Evolutionary conservation across 2,888 invertebrate species (phyloP).

Genomic region (Drosophila nigricruria): DNA sequence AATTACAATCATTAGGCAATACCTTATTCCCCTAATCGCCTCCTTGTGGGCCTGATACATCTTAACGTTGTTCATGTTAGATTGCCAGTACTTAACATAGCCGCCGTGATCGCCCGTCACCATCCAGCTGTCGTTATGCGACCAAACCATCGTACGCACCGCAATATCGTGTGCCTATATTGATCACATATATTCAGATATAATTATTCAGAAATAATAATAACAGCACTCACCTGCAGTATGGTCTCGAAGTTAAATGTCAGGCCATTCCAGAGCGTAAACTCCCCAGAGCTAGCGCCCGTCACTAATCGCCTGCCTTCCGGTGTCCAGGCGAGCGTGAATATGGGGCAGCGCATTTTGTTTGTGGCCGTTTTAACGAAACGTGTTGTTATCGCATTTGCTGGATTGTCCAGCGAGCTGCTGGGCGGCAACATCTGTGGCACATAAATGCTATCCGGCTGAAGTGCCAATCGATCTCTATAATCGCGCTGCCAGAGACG

Average conservation of each 20-base stretch:
- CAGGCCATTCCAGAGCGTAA: constrained; percentile 99
- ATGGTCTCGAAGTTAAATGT: constrained; percentile 99
- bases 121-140: constrained; percentile 99
- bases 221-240: constrained; percentile 90
- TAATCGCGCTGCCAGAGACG: constrained; percentile 98
- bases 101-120: constrained; percentile 99
- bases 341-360: constrained; percentile 99
- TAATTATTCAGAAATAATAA: background rate
- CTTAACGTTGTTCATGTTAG: constrained; percentile 99
- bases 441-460: constrained; percentile 98
- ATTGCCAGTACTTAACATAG: constrained; percentile 99
- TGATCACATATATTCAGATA: background rate
- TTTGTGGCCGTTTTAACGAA: constrained; percentile 99
- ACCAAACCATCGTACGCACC: constrained; percentile 99
- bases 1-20: constrained; percentile 86
- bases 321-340: constrained; percentile 99
- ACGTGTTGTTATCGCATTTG: constrained; percentile 97
- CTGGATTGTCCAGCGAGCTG: constrained; percentile 97
- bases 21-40: constrained; percentile 99
- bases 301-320: constrained; percentile 99
- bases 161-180: constrained; percentile 98
- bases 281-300: constrained; percentile 99
- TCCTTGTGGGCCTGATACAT: constrained; percentile 99
- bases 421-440: constrained; percentile 97
- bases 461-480: constrained; percentile 94